A percentile compares a stretch with the other conserved stretches of the same genome.
These are phyloP conservation scores for Lasioglossum vierecki DNA, from an alignment of 2,888 invertebrate genomes.

Conservation along the genomic window DNA sequence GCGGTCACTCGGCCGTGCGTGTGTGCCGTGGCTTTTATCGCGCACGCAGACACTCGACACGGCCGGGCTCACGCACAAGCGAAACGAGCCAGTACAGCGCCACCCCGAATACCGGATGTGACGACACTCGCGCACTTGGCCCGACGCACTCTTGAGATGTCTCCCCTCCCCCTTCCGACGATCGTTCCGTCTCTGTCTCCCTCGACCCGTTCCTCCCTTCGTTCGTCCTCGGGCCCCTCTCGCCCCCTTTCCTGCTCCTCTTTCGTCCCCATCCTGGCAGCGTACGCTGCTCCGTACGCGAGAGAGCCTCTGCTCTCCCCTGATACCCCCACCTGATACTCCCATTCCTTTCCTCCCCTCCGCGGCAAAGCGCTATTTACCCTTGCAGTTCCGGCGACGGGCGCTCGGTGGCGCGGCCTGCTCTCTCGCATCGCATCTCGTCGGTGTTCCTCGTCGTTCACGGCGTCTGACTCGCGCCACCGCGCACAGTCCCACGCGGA, in stretches of 20 bases:
- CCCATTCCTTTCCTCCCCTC: slow-evolving; percentile 42
- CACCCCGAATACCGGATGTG: slow-evolving; percentile 78
- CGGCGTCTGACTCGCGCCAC: slow-evolving; percentile 67
- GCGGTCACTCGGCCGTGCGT: slow-evolving; percentile 13
- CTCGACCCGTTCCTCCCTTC: slow-evolving; percentile 40
- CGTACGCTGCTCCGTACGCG: slow-evolving; percentile 53
- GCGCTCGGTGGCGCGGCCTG: slow-evolving; percentile 58
- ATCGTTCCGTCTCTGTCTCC: slow-evolving; percentile 23
- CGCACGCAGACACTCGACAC: background rate
- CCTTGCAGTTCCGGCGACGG: slow-evolving; percentile 65
- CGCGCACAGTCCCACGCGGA: slow-evolving; percentile 79
- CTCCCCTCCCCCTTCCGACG: slow-evolving; percentile 36
- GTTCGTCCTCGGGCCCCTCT: slow-evolving; percentile 9
- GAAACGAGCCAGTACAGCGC: slow-evolving; percentile 59
- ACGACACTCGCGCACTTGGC: slow-evolving; percentile 79
- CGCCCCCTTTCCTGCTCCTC: background rate
- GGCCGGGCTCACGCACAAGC: background rate
- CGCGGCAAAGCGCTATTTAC: slow-evolving; percentile 68
- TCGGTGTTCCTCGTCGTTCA: slow-evolving; percentile 56
- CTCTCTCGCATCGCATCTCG: slow-evolving; percentile 65
- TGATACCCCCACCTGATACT: background rate
- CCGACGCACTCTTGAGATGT: slow-evolving; percentile 74
- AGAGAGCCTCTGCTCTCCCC: slow-evolving; percentile 46
- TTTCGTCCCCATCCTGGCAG: background rate
- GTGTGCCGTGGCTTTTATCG: slow-evolving; percentile 28